Base-by-base conservation (phyloP, 2,113 vertebrate genomes). In the Petroica traversi region DNA sequence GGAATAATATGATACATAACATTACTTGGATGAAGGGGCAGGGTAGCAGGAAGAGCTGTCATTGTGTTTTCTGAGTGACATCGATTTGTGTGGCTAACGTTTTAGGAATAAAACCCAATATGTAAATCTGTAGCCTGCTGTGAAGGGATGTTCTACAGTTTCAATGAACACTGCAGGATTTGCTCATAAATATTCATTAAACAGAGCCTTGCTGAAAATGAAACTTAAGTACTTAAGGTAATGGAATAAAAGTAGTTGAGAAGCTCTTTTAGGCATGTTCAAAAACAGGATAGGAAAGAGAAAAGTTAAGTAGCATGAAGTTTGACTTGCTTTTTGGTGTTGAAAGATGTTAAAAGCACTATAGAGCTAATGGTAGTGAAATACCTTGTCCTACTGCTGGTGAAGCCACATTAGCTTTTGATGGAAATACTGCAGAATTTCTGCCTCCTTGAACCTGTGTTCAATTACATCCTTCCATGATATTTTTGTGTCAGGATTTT, bases 171-270 rank as follows among this genome's bases (percentile, higher is more conserved):
- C 97, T 95, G 95, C 94, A 84, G 97, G 97, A 97, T 85, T 94
- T 97, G 51, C 86, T 98, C 94, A 98, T 98, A 98, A 98, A 98
- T 98, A 98, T 98, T 98, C 97, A 98, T 98, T 98, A 97, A 98
- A 96, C 43, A 88, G 79, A 69, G 96, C 89, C 97, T 97, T 97
- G 92, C 95, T 97, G 97, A 97, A 98, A 98, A 97, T 97, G 94
- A 98, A 98, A 98, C 97, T 96, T 98, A 98, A 98, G 95, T 97
- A 95, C 93, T 96, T 97, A 98, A 97, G 92, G 97, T 98, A 98
- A 98, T 97, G 96, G 88, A 95, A 85, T 95, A 92, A 95, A 97
- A 97, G 92, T 92, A 93, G 93, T 88, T 96, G 92, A 95, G 97
- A 96, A 95, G 89, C 89, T 93, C 45, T 97, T 97, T 96, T 88